Conservation (phyloP, 2,797 vertebrate species). For the Lerista edwardsae region DNA sequence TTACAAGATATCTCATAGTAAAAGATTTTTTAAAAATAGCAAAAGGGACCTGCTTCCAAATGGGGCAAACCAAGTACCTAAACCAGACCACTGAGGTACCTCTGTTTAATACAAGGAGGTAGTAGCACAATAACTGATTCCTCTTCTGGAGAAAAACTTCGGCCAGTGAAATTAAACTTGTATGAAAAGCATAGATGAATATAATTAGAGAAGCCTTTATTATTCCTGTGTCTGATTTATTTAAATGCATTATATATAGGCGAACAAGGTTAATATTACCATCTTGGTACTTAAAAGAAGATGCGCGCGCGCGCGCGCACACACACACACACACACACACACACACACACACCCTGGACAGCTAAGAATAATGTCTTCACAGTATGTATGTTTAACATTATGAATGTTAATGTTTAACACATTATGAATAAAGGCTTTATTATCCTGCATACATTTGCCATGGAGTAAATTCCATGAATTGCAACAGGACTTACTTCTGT, state of each 20-base stretch:
- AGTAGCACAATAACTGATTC: neutral
- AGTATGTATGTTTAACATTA: neutral
- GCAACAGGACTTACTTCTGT: no score
- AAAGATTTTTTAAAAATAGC: no score
- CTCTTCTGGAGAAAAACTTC: neutral
- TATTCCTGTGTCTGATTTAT: neutral
- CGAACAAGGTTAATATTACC: neutral
- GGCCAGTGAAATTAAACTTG: neutral
- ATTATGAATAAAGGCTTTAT: neutral
- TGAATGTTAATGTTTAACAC: neutral
- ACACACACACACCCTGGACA: neutral
- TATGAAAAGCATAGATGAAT: neutral
- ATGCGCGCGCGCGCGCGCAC: no score
- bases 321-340: no score
- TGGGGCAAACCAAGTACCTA: neutral
- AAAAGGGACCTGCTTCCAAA: neutral
- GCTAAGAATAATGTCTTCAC: neutral
- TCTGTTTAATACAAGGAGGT: neutral
- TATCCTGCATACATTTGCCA: no score
- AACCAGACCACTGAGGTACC: neutral
- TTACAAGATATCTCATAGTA: no score
- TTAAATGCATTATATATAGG: conserved; percentile 2
- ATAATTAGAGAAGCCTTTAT: neutral
- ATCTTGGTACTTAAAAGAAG: neutral
- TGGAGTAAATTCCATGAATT: no score